phyloP scores from a whole-genome alignment of 2,113 vertebrate species.

The Pao palembangensis region DNA sequence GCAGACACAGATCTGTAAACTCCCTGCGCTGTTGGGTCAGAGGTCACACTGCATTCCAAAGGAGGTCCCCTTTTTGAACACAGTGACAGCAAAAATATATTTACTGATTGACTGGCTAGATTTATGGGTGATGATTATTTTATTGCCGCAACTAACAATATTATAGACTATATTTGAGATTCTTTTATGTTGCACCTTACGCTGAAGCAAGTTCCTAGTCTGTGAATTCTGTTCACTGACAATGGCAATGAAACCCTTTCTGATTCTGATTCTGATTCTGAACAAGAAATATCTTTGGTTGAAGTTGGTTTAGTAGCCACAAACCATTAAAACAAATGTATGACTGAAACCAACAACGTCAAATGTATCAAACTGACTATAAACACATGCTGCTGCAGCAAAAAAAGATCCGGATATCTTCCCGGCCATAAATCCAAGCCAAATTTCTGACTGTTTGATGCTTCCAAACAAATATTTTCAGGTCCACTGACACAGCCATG shows the following conservation, averaged over 20 bases:
- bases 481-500: conserved; percentile 46
- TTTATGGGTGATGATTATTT: conserved; percentile 32
- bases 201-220: too few species aligned
- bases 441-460: conserved; percentile 24
- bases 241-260: too few species aligned
- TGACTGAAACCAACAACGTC: neutral
- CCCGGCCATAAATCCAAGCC: too few species aligned
- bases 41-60: conserved; percentile 55
- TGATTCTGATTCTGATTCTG: too few species aligned
- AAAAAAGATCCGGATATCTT: too few species aligned
- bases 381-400: too few species aligned
- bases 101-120: neutral
- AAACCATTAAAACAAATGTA: neutral
- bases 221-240: too few species aligned
- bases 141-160: neutral
- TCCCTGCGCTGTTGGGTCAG: conserved; percentile 52
- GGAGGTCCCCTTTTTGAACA: conserved; percentile 46
- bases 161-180: too few species aligned
- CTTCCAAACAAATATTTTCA: conserved; percentile 45
- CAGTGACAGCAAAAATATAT: conserved; percentile 45
- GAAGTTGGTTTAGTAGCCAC: too few species aligned
- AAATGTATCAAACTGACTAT: too few species aligned
- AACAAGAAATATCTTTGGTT: too few species aligned
- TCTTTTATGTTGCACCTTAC: too few species aligned
- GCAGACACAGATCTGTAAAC: conserved; percentile 66